phyloP scores from a whole-genome alignment of 2,113 vertebrate genomes.

The Paramormyrops kingsleyae region DNA sequence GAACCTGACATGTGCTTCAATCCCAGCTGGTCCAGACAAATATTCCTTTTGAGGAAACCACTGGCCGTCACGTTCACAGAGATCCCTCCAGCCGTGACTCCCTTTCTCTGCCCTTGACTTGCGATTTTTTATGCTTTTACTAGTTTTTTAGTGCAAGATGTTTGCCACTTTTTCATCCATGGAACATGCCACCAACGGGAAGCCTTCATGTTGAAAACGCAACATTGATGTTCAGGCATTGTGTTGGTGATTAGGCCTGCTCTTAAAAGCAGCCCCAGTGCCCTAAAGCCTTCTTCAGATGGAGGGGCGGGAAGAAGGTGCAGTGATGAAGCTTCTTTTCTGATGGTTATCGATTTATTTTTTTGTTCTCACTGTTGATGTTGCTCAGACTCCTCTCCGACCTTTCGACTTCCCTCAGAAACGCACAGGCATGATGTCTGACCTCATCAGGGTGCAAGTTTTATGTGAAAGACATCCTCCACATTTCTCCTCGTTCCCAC shows the following conservation, averaged over 20 bases:
- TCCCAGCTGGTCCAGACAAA: constrained; percentile 52
- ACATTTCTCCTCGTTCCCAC: not conserved
- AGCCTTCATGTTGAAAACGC: not conserved
- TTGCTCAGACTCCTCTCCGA: not conserved
- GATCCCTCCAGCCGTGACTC: constrained; percentile 40
- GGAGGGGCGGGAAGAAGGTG: not conserved
- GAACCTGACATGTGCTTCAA: constrained; percentile 54
- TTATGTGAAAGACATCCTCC: not conserved
- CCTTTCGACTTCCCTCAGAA: not conserved
- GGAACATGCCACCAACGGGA: not conserved
- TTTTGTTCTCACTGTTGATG: not conserved
- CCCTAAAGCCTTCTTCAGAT: not conserved
- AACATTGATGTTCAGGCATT: not conserved
- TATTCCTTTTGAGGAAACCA: constrained; percentile 38
- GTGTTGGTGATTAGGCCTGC: not conserved
- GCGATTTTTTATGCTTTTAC: constrained; percentile 37
- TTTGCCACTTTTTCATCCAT: not conserved
- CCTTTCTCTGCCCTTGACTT: constrained; percentile 56
- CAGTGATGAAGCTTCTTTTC: not conserved
- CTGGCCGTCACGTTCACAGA: constrained; percentile 33
- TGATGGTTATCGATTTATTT: not conserved
- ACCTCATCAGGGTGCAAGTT: not conserved
- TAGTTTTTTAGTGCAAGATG: constrained; percentile 13
- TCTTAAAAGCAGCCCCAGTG: not conserved
- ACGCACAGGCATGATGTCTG: not conserved